Percentiles rank a stretch among this genome's conserved stretches.
These are phyloP conservation scores for Copidosoma aretas DNA, from an alignment of 2,888 invertebrate genomes.

Conservation along the genomic window DNA sequence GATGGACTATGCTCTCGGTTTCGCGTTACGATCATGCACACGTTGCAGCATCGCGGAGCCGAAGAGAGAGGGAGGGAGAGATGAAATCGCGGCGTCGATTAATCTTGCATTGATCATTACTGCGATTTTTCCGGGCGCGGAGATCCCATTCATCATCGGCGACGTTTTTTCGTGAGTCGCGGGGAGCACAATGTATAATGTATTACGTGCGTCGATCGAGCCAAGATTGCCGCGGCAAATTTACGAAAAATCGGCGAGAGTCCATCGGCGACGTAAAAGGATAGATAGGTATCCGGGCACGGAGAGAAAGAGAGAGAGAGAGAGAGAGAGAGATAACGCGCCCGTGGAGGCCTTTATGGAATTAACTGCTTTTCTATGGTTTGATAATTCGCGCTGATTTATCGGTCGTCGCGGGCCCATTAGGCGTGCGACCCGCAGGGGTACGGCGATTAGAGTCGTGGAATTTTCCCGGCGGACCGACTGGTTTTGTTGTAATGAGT, in stretches of 20 bases:
- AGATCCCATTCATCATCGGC: conserved; percentile 36
- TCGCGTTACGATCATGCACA: conserved; percentile 27
- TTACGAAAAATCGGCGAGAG: conserved; percentile 31
- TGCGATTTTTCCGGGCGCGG: conserved; percentile 34
- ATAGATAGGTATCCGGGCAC: conserved; percentile 25
- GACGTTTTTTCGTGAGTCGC: conserved; percentile 15
- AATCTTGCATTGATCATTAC: conserved; percentile 42
- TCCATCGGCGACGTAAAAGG: conserved; percentile 18
- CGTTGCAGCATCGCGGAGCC: conserved; percentile 10
- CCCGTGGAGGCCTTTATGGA: conserved; percentile 22
- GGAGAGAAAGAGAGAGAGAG: too few species aligned
- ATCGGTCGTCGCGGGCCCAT: too few species aligned
- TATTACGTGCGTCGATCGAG: neutral
- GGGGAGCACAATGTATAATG: neutral
- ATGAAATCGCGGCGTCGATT: conserved; percentile 38
- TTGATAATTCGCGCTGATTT: conserved; percentile 21
- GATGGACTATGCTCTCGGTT: conserved; percentile 13
- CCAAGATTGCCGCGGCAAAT: conserved; percentile 35
- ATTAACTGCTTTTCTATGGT: conserved; percentile 27
- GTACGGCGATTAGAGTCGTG: too few species aligned
- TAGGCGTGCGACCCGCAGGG: too few species aligned
- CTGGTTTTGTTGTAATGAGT: too few species aligned
- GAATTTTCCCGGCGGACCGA: too few species aligned
- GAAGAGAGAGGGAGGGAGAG: conserved; percentile 7
- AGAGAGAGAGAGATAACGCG: conserved; percentile 24